Evolutionary conservation across 1,140 invertebrate species (phyloP).

Genomic region (Oncopodura yosiiana): DNA sequence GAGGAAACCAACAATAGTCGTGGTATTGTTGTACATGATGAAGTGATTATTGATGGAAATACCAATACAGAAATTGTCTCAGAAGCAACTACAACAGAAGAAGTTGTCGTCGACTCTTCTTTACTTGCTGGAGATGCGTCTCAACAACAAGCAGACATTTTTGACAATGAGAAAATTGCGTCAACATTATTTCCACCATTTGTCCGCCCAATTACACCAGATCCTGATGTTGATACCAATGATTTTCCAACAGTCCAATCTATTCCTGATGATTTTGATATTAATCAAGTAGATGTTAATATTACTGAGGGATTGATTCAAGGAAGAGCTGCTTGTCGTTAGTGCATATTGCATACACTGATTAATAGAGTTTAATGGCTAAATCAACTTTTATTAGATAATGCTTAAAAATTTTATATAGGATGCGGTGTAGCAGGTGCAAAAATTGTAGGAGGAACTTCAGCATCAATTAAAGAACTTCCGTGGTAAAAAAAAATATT

Average conservation of each 20-base stretch:
- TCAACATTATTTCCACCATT: neutral
- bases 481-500: no score
- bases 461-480: constrained; percentile 5
- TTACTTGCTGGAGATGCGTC: neutral
- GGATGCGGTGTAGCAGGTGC: neutral
- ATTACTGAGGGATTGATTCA: neutral
- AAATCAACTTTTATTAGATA: neutral
- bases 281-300: neutral
- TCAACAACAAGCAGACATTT: no score
- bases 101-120: neutral
- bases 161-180: no score
- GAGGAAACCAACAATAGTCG: constrained; percentile 3
- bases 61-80: neutral
- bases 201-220: constrained; percentile 10
- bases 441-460: constrained; percentile 18
- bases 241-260: constrained; percentile 12
- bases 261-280: constrained; percentile 9
- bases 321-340: constrained; percentile 7
- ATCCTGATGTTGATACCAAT: neutral
- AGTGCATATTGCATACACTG: neutral
- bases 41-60: neutral
- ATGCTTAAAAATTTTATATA: neutral
- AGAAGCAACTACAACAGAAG: neutral
- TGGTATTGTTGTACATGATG: neutral
- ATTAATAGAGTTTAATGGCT: neutral